phyloP scores from a whole-genome alignment of 2,113 vertebrate genomes.

The Mola mola region DNA sequence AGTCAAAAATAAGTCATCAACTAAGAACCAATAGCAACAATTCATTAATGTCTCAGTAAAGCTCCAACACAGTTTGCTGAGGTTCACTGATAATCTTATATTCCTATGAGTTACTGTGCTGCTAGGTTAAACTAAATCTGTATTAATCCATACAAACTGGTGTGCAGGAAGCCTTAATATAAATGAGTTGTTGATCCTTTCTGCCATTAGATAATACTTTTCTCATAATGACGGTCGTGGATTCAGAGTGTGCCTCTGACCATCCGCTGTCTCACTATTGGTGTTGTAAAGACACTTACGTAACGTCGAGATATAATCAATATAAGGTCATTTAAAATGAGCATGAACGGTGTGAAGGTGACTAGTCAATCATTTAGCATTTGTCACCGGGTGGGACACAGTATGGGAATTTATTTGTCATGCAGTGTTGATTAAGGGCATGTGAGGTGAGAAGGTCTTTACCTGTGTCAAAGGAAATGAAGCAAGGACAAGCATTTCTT shows the following conservation, averaged over 20 bases:
- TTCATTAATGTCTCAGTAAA: conserved; percentile 7
- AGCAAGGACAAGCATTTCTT: background rate
- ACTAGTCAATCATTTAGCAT: conserved; percentile 12
- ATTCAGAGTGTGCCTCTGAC: conserved; percentile 22
- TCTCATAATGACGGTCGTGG: conserved; percentile 28
- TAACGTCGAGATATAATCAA: conserved; percentile 47
- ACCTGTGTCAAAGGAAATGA: background rate
- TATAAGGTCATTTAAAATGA: background rate
- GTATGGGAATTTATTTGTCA: background rate
- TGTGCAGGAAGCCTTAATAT: conserved; percentile 44
- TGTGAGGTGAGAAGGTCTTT: background rate
- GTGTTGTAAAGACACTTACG: conserved; percentile 20
- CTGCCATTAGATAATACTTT: conserved; percentile 61
- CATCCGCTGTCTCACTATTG: background rate
- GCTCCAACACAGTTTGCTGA: conserved; percentile 20
- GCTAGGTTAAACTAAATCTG: conserved; percentile 45
- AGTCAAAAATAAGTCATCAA: too few relatives aligned
- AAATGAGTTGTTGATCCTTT: conserved; percentile 56
- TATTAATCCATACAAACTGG: conserved; percentile 57
- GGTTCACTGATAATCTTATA: conserved; percentile 46
- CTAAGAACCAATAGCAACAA: conserved; percentile 1
- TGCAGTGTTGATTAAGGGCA: background rate
- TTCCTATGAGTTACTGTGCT: conserved; percentile 30
- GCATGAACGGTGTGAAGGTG: conserved; percentile 28
- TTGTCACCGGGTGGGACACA: background rate